phyloP scores from a whole-genome alignment of 53 echinoderm and acorn worm species.

The Astropecten irregularis region DNA sequence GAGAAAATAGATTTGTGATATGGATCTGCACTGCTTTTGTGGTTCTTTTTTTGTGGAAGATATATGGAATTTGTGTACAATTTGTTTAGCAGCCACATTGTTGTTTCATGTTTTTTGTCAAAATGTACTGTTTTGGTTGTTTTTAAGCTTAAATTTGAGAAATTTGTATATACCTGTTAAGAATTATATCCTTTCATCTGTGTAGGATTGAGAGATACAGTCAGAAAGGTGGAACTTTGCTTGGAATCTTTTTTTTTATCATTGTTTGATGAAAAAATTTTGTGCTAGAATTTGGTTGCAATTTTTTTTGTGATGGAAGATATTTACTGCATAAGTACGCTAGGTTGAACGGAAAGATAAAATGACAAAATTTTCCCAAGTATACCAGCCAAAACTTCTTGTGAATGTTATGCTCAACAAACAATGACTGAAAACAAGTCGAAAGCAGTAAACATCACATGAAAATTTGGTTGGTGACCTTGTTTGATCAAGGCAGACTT shows the following conservation, averaged over 20 bases:
- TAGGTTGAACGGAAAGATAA: too few species aligned
- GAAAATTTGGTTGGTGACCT: too few species aligned
- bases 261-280: background rate
- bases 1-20: too few species aligned
- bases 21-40: background rate
- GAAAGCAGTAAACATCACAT: too few species aligned
- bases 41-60: background rate
- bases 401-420: too few species aligned
- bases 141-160: too few species aligned
- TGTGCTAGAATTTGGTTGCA: slow-evolving; percentile 29
- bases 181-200: background rate
- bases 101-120: background rate
- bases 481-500: too few species aligned
- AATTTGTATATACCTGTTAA: background rate
- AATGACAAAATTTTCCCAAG: too few species aligned
- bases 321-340: background rate
- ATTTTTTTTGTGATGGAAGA: background rate
- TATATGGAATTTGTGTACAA: background rate
- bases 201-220: background rate
- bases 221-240: too few species aligned
- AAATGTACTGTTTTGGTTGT: background rate
- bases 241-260: too few species aligned
- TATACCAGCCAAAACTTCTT: too few species aligned
- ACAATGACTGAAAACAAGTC: too few species aligned
- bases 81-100: background rate